phyloP scores from a whole-genome alignment of 1,140 invertebrate species.

The Lysiphlebus fabarum region DNA sequence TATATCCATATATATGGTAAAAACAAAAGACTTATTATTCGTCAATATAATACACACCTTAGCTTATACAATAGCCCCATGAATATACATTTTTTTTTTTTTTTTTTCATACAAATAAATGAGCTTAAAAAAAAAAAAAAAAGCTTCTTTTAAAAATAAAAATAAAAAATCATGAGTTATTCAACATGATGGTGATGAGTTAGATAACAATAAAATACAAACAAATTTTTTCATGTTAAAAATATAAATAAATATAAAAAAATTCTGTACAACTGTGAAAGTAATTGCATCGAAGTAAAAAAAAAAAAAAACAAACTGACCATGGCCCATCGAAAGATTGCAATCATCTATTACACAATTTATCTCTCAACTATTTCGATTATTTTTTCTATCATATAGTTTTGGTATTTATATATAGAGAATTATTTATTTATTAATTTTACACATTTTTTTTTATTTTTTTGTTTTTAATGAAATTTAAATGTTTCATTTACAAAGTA shows the following conservation, averaged over 20 bases:
- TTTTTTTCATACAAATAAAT: not conserved
- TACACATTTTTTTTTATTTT: too few relatives aligned
- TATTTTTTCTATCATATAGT: too few relatives aligned
- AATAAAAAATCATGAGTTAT: not conserved
- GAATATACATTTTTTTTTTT: not conserved
- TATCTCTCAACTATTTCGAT: slow-evolving; percentile 1
- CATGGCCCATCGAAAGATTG: slow-evolving; percentile 1
- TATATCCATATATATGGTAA: too few relatives aligned
- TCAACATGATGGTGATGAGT: slow-evolving; percentile 1
- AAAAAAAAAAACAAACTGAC: slow-evolving; percentile 18
- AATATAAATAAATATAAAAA: not conserved
- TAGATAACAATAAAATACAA: slow-evolving; percentile 4
- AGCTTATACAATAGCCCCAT: too few relatives aligned
- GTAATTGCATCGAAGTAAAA: slow-evolving; percentile 15
- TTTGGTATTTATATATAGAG: too few relatives aligned
- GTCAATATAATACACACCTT: slow-evolving; percentile 6
- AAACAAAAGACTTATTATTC: not conserved
- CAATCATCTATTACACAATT: slow-evolving; percentile 11
- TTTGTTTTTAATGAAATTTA: too few relatives aligned
- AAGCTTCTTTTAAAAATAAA: too few relatives aligned
- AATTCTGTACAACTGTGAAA: not conserved
- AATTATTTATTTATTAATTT: too few relatives aligned
- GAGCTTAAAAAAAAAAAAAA: not conserved
- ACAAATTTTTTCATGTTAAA: not conserved
- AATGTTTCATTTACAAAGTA: too few relatives aligned